Percentiles rank a stretch among this genome's conserved stretches.
phyloP scores from a whole-genome alignment of 2,113 vertebrate species.

The Rattus norvegicus region GRCr8 NC_086023.1:55996001-55996500 shows the following conservation, averaged over 20 bases:
- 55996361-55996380: slow-evolving; percentile 35
- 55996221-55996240: not conserved
- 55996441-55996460: slow-evolving; percentile 57
- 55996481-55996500: slow-evolving; percentile 58
- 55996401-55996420: slow-evolving; percentile 47
- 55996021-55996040: not conserved
- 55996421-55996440: slow-evolving; percentile 49
- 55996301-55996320: not conserved
- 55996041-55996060: not conserved
- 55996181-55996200: not conserved
- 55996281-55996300: slow-evolving; percentile 35
- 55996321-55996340: not conserved
- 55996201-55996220: not conserved
- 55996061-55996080: not conserved
- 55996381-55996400: slow-evolving; percentile 32
- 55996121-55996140: not conserved
- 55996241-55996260: not conserved
- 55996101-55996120: not conserved
- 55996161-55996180: not conserved
- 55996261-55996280: slow-evolving; percentile 15
- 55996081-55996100: not conserved
- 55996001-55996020: not conserved
- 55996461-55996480: slow-evolving; percentile 45
- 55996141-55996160: not conserved
- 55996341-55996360: not conserved